Conservation (phyloP, 2,888 invertebrate genomes). For the Agapetus fuscipes region DNA sequence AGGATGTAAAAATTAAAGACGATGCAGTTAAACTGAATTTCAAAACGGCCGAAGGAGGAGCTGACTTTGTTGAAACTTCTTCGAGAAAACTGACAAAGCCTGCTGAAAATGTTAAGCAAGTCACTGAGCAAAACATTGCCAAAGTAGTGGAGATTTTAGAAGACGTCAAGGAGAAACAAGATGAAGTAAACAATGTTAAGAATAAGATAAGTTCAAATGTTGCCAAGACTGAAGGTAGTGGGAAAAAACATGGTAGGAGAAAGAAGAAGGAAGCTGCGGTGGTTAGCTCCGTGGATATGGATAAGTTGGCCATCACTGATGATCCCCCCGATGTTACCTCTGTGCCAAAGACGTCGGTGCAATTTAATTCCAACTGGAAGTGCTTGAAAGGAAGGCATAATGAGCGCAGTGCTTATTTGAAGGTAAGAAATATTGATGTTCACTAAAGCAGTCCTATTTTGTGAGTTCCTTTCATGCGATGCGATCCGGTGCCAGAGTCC, state of each 20-base stretch:
- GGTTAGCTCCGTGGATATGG: conserved; percentile 12
- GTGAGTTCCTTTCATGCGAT: conserved; percentile 21
- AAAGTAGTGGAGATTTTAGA: background rate
- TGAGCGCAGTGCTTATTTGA: conserved; percentile 50
- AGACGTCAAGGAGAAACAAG: background rate
- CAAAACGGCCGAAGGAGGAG: too few species aligned
- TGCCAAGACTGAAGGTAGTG: background rate
- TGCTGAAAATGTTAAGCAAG: background rate
- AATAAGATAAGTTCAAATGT: background rate
- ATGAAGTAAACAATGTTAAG: background rate
- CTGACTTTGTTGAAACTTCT: background rate
- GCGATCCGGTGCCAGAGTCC: too few species aligned
- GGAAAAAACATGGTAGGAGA: conserved; percentile 15
- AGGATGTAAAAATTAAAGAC: too few species aligned
- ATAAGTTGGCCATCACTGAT: conserved; percentile 14
- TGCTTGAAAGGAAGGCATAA: conserved; percentile 38
- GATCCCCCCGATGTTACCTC: conserved; percentile 26
- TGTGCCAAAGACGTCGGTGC: conserved; percentile 52
- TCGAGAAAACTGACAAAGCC: background rate
- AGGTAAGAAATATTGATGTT: conserved; percentile 33
- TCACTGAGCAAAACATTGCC: conserved; percentile 1
- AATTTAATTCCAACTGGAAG: conserved; percentile 57
- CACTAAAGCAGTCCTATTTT: background rate
- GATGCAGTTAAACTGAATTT: too few species aligned
- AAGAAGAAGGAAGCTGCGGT: conserved; percentile 23